Conservation (phyloP, 2,888 invertebrate genomes). For the Dicyrtoma fusca region DNA sequence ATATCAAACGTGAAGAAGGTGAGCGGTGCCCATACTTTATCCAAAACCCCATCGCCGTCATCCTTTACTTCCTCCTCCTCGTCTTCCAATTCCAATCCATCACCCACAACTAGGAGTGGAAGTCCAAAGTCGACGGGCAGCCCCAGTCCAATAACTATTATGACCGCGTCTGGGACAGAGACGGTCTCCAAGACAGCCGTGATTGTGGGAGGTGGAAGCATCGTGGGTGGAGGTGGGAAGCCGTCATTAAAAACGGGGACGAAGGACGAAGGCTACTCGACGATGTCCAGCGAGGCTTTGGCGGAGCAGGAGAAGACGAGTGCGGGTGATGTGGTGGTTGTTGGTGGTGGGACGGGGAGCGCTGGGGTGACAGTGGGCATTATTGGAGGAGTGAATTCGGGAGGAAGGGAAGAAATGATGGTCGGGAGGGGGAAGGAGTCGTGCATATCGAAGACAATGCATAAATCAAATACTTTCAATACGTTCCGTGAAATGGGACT, state of each 20-base stretch:
- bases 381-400: conserved; percentile 10
- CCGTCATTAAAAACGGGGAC: conserved; percentile 34
- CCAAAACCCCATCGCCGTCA: not conserved
- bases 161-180: not conserved
- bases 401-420: not conserved
- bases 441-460: conserved; percentile 35
- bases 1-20: not conserved
- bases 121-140: no score
- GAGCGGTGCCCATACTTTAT: not conserved
- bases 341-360: not conserved
- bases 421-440: not conserved
- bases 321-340: not conserved
- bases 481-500: conserved; percentile 34
- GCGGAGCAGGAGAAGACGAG: conserved; percentile 49
- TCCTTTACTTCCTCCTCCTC: not conserved
- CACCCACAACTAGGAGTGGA: no score
- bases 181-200: not conserved
- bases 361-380: conserved; percentile 33
- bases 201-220: not conserved
- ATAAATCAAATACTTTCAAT: conserved; percentile 54
- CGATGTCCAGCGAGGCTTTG: conserved; percentile 55
- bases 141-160: conserved; percentile 4
- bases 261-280: conserved; percentile 56
- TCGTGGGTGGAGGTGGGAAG: conserved; percentile 8
- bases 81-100: not conserved